Percentiles rank a stretch among this genome's conserved stretches.
Conservation (phyloP, 2,113 vertebrate genomes). For the Megatriorchis doriae region DNA sequence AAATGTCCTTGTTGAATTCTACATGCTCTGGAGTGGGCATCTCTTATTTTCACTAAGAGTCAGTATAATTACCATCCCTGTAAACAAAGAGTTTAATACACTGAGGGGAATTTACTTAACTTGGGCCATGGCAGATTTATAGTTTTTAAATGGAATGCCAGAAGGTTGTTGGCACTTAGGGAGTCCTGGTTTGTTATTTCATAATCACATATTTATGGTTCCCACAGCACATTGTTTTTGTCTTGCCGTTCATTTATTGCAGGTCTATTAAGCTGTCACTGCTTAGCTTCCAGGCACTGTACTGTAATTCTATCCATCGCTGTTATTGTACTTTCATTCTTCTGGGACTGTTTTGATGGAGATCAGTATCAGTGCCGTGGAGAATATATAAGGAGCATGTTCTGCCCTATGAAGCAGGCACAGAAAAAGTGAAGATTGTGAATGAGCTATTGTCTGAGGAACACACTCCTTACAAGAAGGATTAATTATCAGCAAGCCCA, state of each 20-base stretch:
- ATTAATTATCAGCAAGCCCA: neutral
- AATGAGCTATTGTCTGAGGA: neutral
- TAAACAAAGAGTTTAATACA: constrained; percentile 46
- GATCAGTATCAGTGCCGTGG: neutral
- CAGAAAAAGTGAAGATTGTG: neutral
- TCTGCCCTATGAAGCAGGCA: neutral
- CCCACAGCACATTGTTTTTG: constrained; percentile 33
- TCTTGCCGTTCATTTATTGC: constrained; percentile 20
- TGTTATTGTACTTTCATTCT: neutral
- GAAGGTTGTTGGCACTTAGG: constrained; percentile 42
- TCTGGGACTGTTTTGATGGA: neutral
- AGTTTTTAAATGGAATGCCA: constrained; percentile 38
- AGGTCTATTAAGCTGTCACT: constrained; percentile 47
- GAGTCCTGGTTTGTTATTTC: constrained; percentile 52
- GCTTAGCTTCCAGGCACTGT: neutral
- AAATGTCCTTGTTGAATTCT: neutral
- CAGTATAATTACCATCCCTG: neutral
- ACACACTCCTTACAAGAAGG: neutral
- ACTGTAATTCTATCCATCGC: neutral
- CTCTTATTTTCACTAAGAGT: neutral
- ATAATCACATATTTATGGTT: constrained; percentile 52
- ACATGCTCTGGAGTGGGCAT: neutral
- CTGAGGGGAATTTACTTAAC: constrained; percentile 42
- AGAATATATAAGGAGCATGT: neutral
- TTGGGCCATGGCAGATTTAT: constrained; percentile 47